Evolutionary conservation across 2,888 invertebrate genomes (phyloP).

Genomic region (Pocota personata): DNA sequence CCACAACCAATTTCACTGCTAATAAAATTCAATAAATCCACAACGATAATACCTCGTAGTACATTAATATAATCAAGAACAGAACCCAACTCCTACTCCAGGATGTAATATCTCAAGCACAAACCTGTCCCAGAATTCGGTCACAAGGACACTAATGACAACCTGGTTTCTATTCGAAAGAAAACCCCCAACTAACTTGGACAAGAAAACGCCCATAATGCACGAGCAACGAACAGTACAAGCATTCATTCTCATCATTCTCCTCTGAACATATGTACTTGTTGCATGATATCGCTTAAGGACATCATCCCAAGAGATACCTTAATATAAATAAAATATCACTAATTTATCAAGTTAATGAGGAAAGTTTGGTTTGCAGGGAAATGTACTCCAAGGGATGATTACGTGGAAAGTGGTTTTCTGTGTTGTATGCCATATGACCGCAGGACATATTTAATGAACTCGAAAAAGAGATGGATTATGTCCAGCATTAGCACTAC

Average conservation of each 20-base stretch:
- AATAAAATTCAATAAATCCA: constrained; percentile 32
- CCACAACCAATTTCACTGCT: constrained; percentile 1
- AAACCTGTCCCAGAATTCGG: background rate
- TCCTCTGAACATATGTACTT: constrained; percentile 13
- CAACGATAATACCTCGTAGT: background rate
- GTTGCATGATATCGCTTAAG: constrained; percentile 53
- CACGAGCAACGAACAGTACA: background rate
- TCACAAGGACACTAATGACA: constrained; percentile 22
- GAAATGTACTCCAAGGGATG: constrained; percentile 28
- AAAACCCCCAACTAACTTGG: background rate
- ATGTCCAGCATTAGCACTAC: constrained; percentile 24
- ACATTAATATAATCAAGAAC: constrained; percentile 14
- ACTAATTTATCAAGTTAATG: constrained; percentile 73
- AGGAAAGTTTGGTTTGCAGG: constrained; percentile 60
- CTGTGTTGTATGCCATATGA: constrained; percentile 51
- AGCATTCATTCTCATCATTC: background rate
- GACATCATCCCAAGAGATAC: constrained; percentile 55
- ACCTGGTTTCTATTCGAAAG: background rate
- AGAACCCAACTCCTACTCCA: background rate
- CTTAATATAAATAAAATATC: constrained; percentile 68
- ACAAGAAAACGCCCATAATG: background rate
- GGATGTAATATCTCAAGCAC: background rate
- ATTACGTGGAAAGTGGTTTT: constrained; percentile 41
- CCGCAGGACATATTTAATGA: constrained; percentile 69
- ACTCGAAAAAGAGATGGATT: constrained; percentile 58